Percentiles rank a stretch among this genome's conserved stretches.
These are phyloP conservation scores for Drosophila aldrichi DNA, from an alignment of 2,888 invertebrate genomes.

Conservation along the genomic window DNA sequence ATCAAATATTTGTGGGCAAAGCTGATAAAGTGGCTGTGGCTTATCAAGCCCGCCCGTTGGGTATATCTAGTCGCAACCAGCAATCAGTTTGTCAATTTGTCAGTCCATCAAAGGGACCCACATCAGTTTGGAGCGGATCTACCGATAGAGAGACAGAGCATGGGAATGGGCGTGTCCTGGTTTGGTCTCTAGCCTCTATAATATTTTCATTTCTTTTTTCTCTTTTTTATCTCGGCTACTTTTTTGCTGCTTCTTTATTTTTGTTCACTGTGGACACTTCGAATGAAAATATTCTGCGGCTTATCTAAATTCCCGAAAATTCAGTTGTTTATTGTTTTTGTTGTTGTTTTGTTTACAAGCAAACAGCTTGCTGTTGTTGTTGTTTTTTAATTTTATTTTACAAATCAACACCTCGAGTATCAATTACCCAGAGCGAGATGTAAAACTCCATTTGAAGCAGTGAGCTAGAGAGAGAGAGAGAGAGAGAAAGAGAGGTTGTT, in stretches of 20 bases:
- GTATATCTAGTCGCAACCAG: conserved; percentile 16
- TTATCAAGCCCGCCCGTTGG: conserved; percentile 40
- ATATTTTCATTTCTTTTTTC: background rate
- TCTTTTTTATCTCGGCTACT: conserved; percentile 37
- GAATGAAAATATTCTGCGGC: conserved; percentile 61
- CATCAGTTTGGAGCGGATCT: conserved; percentile 45
- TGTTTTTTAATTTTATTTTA: conserved; percentile 57
- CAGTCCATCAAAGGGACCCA: conserved; percentile 48
- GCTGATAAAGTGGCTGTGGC: conserved; percentile 58
- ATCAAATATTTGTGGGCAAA: conserved; percentile 67
- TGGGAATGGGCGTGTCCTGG: conserved; percentile 35
- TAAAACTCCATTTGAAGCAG: background rate
- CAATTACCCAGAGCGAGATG: conserved; percentile 63
- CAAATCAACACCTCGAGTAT: conserved; percentile 79
- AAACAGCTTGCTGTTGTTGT: conserved; percentile 55
- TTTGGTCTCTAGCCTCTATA: background rate
- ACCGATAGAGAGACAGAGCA: background rate
- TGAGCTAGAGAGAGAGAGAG: background rate
- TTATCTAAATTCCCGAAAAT: conserved; percentile 77
- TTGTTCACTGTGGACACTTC: conserved; percentile 15
- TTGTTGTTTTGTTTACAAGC: conserved; percentile 66
- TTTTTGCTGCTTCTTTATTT: conserved; percentile 30
- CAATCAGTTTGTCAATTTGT: conserved; percentile 61
- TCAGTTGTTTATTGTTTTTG: conserved; percentile 58
- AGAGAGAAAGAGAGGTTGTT: background rate